Percentiles rank a stretch among this genome's conserved stretches.
phyloP scores from a whole-genome alignment of 2,888 invertebrate species.

The Habrosyne pyritoides region DNA sequence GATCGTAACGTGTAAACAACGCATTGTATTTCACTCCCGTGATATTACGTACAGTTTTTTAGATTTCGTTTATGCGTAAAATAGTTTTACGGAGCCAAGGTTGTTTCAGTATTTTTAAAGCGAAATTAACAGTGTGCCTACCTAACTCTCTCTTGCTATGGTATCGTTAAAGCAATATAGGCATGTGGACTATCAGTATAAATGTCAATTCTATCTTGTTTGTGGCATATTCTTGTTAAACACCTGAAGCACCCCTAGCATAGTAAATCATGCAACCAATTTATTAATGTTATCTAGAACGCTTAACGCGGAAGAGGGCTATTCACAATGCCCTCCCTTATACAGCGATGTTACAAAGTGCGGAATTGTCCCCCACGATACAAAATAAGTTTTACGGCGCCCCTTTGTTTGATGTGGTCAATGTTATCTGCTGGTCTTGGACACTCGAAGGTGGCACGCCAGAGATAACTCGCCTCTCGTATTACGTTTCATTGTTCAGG shows the following conservation, averaged over 20 bases:
- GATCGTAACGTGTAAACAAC: conserved; percentile 59
- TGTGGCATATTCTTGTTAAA: conserved; percentile 11
- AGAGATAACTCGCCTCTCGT: conserved; percentile 63
- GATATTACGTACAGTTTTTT: conserved; percentile 35
- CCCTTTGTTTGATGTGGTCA: conserved; percentile 72
- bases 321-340: conserved; percentile 33
- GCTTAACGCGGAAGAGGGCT: conserved; percentile 28
- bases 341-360: conserved; percentile 53
- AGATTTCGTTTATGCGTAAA: neutral
- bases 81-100: neutral
- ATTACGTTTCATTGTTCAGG: conserved; percentile 70
- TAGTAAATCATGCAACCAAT: conserved; percentile 29
- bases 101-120: neutral
- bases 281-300: conserved; percentile 36
- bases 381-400: conserved; percentile 71
- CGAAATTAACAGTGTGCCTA: too few relatives aligned
- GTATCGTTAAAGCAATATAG: too few relatives aligned
- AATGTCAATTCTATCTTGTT: neutral
- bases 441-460: conserved; percentile 60
- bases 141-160: too few relatives aligned
- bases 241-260: conserved; percentile 32
- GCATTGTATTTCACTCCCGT: conserved; percentile 52
- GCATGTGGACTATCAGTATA: too few relatives aligned
- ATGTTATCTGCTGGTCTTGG: conserved; percentile 65
- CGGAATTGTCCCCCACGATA: conserved; percentile 63